phyloP scores from a whole-genome alignment of 2,113 vertebrate genomes.

The Pantherophis guttatus region DNA sequence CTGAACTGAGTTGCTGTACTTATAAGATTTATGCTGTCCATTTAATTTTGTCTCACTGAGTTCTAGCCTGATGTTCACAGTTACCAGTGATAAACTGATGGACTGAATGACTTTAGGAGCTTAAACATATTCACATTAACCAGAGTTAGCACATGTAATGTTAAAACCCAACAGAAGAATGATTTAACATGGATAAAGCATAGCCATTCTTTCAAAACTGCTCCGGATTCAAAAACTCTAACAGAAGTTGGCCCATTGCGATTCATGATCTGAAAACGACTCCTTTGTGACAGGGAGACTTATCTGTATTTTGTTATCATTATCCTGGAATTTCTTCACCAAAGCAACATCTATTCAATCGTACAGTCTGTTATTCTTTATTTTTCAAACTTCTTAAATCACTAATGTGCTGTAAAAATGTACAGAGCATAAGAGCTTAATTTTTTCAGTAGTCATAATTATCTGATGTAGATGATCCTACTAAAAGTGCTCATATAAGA shows the following conservation, averaged over 20 bases:
- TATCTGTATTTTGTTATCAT: background rate
- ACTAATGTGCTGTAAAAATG: background rate
- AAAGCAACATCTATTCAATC: background rate
- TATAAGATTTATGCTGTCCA: background rate
- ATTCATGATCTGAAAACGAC: background rate
- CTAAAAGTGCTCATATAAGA: background rate
- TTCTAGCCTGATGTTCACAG: background rate
- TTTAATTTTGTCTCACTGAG: no score
- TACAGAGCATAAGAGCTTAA: background rate
- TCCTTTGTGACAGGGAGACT: background rate
- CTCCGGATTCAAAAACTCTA: background rate
- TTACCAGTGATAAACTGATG: background rate
- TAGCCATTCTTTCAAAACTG: background rate
- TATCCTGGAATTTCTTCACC: background rate
- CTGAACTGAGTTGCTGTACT: background rate
- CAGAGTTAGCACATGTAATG: background rate
- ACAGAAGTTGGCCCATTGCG: background rate
- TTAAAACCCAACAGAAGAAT: background rate
- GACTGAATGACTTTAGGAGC: background rate
- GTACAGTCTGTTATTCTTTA: background rate
- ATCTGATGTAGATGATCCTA: background rate
- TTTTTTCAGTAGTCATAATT: background rate
- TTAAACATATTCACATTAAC: background rate
- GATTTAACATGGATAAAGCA: background rate
- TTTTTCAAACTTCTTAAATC: background rate